Evolutionary conservation across 2,113 vertebrate genomes (phyloP), one percentile per base, ranked within the genome.

Genomic region (Axis porcinus): DNA sequence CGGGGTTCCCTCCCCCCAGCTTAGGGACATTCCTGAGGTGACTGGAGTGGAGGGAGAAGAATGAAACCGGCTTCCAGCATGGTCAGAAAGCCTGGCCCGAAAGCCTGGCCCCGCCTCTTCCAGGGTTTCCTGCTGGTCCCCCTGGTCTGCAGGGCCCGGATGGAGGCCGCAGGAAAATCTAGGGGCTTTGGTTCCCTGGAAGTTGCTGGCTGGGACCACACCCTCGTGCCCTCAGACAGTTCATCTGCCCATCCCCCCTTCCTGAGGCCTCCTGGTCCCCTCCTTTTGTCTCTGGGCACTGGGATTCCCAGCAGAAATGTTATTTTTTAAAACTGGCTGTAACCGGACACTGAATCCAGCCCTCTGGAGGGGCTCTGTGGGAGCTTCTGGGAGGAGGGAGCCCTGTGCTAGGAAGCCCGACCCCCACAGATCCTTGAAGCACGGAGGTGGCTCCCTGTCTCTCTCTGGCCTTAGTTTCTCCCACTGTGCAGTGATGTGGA

Each of bases 51-150:
- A 57, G 64, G 82, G 82, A 28, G 92, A 54, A 74, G 94, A 92
- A 82, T 25, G 45, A n/a, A 74, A 17, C 55, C 58, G 3, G 3
- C 76, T 85, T 92, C 94, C 92, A 90, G 86, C 36, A 6, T 0
- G 43, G 62, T 86, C 87, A 6, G 10, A 62, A 13, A 85, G 58
- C 76, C 81, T 2, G 57, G 84, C 95, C 45, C 88, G 10, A 62
- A 13, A 85, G 58, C 76, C 81, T 2, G 57, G 84, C 95, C 45
- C 88, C 95, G 86, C 96, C 96, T 93, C 87, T 64, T 84, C 62
- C 95, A 57, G 0, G 1, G 60, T 70, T 98, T 97, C 97, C 97
- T n/a, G 67, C 47, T 10, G 96, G 95, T 54, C 95, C 90, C 52
- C 78, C 88, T 54, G 97, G 89, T 28, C 79, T 79, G 23, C 90